Percentiles rank a stretch among this genome's conserved stretches.
Evolutionary conservation across 2,797 vertebrate genomes (phyloP).

Genomic region (Nannoperca obscura): DNA sequence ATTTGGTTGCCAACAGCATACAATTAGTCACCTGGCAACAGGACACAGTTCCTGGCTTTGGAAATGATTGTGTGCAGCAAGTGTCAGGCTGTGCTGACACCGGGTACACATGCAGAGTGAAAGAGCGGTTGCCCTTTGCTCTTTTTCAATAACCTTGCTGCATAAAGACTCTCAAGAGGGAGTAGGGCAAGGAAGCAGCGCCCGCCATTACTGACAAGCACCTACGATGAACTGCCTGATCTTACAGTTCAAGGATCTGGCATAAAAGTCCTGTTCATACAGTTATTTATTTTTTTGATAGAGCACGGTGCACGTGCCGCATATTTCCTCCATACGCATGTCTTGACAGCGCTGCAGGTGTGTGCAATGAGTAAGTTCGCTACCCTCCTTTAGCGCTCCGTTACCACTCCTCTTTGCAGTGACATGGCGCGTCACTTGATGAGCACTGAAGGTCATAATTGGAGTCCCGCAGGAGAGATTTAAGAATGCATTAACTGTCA

Average conservation of each 20-base stretch:
- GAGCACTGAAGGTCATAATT: slow-evolving; percentile 15
- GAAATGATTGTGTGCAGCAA: slow-evolving; percentile 43
- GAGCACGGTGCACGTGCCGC: background rate
- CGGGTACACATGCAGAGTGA: slow-evolving; percentile 44
- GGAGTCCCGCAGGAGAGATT: slow-evolving; percentile 31
- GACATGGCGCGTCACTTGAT: slow-evolving; percentile 21
- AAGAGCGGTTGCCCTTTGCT: slow-evolving; percentile 46
- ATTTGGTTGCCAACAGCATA: slow-evolving; percentile 28
- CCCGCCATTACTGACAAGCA: slow-evolving; percentile 35
- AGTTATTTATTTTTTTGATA: background rate
- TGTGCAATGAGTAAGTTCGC: slow-evolving; percentile 19
- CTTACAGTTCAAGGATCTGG: slow-evolving; percentile 13
- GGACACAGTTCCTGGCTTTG: slow-evolving; percentile 38
- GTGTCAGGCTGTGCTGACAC: slow-evolving; percentile 42
- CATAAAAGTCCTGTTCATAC: background rate
- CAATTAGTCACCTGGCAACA: slow-evolving; percentile 76
- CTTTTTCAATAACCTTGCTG: slow-evolving; percentile 49
- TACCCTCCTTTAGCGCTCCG: slow-evolving; percentile 5
- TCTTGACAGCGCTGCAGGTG: slow-evolving; percentile 25
- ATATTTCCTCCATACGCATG: slow-evolving; percentile 3
- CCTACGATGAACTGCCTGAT: slow-evolving; percentile 12
- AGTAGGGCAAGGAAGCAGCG: slow-evolving; percentile 8
- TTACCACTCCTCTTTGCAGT: no score
- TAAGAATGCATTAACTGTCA: slow-evolving; percentile 54
- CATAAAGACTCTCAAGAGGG: slow-evolving; percentile 37